phyloP scores from a whole-genome alignment of 2,888 invertebrate genomes.

The Mythimna ferrago region DNA sequence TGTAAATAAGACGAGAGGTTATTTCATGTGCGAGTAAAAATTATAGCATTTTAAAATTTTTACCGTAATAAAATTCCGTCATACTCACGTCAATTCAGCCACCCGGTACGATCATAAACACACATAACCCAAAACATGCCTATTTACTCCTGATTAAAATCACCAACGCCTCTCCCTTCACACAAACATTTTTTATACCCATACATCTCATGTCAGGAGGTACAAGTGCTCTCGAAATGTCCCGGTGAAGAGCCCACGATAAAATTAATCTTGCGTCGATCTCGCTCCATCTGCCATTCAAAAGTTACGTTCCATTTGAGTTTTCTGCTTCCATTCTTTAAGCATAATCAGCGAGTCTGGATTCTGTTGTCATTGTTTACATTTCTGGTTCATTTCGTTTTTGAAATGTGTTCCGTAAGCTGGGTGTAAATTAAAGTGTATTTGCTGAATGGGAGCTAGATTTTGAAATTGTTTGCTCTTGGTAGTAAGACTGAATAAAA shows the following conservation, averaged over 20 bases:
- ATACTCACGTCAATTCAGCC: neutral
- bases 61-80: slow-evolving; percentile 1
- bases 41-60: neutral
- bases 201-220: slow-evolving; percentile 57
- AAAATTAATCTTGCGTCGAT: slow-evolving; percentile 66
- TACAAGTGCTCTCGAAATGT: slow-evolving; percentile 55
- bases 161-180: slow-evolving; percentile 52
- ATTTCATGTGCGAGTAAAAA: neutral
- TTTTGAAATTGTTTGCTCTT: slow-evolving; percentile 16
- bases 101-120: slow-evolving; percentile 13
- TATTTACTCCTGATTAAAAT: slow-evolving; percentile 59
- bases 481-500: slow-evolving; percentile 6
- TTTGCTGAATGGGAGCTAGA: slow-evolving; percentile 21
- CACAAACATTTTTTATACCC: slow-evolving; percentile 61
- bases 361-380: slow-evolving; percentile 56
- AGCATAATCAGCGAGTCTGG: slow-evolving; percentile 53
- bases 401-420: slow-evolving; percentile 26
- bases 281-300: slow-evolving; percentile 50
- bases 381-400: slow-evolving; percentile 52
- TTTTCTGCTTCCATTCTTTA: slow-evolving; percentile 58
- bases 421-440: slow-evolving; percentile 37
- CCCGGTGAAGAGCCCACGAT: slow-evolving; percentile 49
- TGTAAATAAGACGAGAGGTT: neutral
- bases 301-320: slow-evolving; percentile 61
- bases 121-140: slow-evolving; percentile 30